Percentiles rank a stretch among this genome's conserved stretches.
Evolutionary conservation across 1,140 invertebrate genomes (phyloP).

Genomic region (Lethrus apterus): DNA sequence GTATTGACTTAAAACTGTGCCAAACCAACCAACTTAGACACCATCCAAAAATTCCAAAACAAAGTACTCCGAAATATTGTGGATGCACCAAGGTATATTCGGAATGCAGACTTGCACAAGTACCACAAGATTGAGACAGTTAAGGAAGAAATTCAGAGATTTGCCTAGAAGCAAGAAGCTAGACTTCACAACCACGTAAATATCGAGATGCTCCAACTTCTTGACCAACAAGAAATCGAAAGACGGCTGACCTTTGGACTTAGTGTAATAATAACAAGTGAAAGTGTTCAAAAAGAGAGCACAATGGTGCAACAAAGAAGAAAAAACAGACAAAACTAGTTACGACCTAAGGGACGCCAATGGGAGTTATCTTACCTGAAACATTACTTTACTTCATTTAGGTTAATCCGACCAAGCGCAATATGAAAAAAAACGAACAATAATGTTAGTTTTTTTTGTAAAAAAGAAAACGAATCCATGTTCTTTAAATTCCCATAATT

Average conservation of each 20-base stretch:
- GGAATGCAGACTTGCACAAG: conserved; percentile 15
- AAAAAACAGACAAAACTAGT: no score
- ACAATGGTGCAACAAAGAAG: no score
- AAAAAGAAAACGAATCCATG: no score
- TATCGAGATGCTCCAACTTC: conserved; percentile 12
- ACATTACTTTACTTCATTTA: no score
- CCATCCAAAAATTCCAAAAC: conserved; percentile 22
- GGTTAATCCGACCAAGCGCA: no score
- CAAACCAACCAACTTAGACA: conserved; percentile 16
- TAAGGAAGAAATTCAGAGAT: conserved; percentile 15
- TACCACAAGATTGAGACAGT: conserved; percentile 14
- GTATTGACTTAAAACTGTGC: conserved; percentile 11
- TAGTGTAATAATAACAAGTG: no score
- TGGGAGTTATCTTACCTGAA: no score
- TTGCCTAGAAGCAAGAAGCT: conserved; percentile 12
- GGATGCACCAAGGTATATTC: conserved; percentile 22
- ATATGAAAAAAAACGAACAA: no score
- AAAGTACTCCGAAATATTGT: conserved; percentile 22
- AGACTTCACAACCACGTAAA: conserved; percentile 15
- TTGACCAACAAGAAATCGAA: conserved; percentile 6
- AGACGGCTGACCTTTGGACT: conserved; percentile 7
- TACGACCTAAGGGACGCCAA: no score
- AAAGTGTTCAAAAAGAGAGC: no score
- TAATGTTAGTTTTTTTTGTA: no score
- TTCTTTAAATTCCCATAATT: no score